Percentiles rank a stretch among this genome's conserved stretches.
Conservation (phyloP, 2,113 vertebrate species). For the Paracanthobrama guichenoti region DNA sequence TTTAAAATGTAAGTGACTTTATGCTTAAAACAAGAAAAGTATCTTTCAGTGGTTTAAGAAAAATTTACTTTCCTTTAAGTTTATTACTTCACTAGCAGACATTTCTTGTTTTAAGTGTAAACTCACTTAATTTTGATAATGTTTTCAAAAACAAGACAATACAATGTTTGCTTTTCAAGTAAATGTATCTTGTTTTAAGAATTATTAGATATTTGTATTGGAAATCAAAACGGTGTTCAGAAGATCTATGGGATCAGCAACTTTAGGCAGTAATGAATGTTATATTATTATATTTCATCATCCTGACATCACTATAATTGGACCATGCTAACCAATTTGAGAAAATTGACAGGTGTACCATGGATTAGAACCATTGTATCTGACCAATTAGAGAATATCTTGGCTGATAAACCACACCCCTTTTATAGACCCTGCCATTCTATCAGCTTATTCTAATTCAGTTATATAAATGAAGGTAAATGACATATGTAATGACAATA, state of each 20-base stretch:
- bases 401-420: not conserved
- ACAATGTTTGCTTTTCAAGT: too few relatives aligned
- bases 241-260: not conserved
- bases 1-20: too few relatives aligned
- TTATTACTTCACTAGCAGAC: too few relatives aligned
- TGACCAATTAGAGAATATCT: not conserved
- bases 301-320: not conserved
- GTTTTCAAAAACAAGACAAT: too few relatives aligned
- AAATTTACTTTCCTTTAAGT: too few relatives aligned
- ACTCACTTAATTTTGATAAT: too few relatives aligned
- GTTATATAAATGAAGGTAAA: not conserved
- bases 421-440: not conserved
- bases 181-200: too few relatives aligned
- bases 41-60: too few relatives aligned
- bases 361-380: not conserved
- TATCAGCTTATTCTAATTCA: not conserved
- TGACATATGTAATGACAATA: not conserved
- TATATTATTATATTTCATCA: not conserved
- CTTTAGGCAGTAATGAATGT: not conserved
- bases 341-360: not conserved
- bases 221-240: not conserved
- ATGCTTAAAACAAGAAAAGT: too few relatives aligned
- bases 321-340: not conserved
- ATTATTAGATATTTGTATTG: too few relatives aligned
- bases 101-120: too few relatives aligned